Evolutionary conservation across 1,140 invertebrate genomes (phyloP).

Genomic region (Neodiprion pinetum): DNA sequence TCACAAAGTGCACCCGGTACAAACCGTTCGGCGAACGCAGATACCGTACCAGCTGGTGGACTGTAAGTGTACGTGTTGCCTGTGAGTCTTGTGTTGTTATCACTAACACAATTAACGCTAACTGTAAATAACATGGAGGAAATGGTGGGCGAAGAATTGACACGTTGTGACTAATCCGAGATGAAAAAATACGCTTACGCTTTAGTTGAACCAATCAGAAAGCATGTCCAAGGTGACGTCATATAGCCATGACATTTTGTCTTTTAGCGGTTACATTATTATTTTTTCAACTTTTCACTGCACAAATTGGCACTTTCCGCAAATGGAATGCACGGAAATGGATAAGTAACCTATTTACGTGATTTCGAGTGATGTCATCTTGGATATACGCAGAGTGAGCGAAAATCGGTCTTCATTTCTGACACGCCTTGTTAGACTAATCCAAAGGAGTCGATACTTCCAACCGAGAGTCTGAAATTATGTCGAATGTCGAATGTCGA

Average conservation of each 20-base stretch:
- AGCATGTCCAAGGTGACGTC: no score
- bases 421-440: not conserved
- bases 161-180: not conserved
- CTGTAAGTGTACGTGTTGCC: constrained; percentile 48
- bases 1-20: constrained; percentile 47
- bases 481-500: no score
- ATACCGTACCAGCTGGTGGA: constrained; percentile 42
- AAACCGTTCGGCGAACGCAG: constrained; percentile 29
- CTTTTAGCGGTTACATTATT: not conserved
- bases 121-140: not conserved
- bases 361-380: no score
- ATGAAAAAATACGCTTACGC: no score
- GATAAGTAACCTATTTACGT: no score
- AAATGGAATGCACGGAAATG: no score
- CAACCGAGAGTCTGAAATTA: no score
- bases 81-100: not conserved
- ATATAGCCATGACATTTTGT: constrained; percentile 17
- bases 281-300: not conserved
- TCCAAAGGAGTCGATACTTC: no score
- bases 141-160: no score
- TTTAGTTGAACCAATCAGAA: no score
- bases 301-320: not conserved
- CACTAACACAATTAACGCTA: not conserved
- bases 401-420: no score
- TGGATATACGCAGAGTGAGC: no score